Evolutionary conservation across 2,113 vertebrate genomes (phyloP).

Genomic region (Ceuthmochares aereus): DNA sequence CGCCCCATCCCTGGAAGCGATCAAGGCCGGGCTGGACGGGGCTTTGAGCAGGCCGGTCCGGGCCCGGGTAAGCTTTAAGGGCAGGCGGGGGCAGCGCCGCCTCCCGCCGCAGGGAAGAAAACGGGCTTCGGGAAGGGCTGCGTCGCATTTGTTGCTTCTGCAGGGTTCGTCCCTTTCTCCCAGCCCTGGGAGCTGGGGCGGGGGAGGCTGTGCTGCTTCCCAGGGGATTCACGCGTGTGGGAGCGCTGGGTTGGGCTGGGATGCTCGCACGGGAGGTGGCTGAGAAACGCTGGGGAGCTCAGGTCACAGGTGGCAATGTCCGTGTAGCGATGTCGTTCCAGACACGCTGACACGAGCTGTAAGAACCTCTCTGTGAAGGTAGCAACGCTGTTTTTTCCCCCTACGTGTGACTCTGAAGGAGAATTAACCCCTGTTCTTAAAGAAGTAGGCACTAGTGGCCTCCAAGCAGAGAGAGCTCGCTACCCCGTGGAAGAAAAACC

Average conservation of each 20-base stretch:
- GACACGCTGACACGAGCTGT: neutral
- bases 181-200: neutral
- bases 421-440: rapidly evolving
- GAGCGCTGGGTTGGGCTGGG: neutral
- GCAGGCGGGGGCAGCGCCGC: conserved; percentile 28
- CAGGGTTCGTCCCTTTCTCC: neutral
- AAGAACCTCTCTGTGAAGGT: neutral
- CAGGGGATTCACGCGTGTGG: neutral
- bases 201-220: neutral
- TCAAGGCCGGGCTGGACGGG: too few relatives aligned
- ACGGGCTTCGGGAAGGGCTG: neutral
- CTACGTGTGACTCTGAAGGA: neutral
- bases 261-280: neutral
- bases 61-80: too few relatives aligned
- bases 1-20: too few relatives aligned
- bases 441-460: neutral
- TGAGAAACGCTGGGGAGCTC: neutral
- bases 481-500: neutral
- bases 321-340: neutral
- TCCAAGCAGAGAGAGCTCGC: neutral
- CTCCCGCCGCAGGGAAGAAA: neutral
- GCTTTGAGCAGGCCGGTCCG: too few relatives aligned
- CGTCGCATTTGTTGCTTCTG: neutral
- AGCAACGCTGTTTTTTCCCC: neutral
- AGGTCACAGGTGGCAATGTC: neutral